These are phyloP conservation scores for Scaptomyza flava DNA, from an alignment of 2,888 invertebrate genomes.

Conservation along the genomic window DNA sequence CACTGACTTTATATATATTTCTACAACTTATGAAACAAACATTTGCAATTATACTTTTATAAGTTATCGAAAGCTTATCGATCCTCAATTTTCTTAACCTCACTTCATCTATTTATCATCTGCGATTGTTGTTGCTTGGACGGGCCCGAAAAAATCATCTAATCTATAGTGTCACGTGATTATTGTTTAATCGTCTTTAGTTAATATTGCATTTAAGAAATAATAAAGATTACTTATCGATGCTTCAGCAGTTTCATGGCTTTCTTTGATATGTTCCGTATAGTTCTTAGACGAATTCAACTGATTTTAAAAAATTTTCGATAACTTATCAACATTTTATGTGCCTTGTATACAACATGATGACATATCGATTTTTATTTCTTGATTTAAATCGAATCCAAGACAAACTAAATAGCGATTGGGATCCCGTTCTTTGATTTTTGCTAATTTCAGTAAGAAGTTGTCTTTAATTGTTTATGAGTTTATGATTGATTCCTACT, in stretches of 20 bases:
- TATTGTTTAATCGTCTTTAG: background rate
- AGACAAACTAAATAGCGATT: no score
- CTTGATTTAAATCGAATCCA: no score
- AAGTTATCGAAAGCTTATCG: slow-evolving; percentile 1
- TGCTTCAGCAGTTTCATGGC: no score
- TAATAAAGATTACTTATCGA: background rate
- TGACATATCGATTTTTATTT: no score
- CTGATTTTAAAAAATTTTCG: background rate
- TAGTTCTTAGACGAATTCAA: background rate
- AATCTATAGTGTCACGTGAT: background rate
- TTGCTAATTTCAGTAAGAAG: no score
- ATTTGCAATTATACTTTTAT: background rate
- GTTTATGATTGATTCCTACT: no score
- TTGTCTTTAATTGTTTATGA: no score
- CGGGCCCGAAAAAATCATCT: no score
- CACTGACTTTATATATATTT: background rate
- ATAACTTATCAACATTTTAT: background rate
- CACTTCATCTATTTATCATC: background rate
- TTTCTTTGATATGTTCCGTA: background rate
- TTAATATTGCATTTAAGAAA: background rate
- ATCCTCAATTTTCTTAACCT: background rate
- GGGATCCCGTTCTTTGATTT: no score
- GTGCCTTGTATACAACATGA: background rate
- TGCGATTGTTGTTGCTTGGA: background rate
- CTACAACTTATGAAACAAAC: background rate